Evolutionary conservation across 1,140 invertebrate genomes (phyloP), one percentile per base, ranked within the genome.

Genomic region (Drosophila nasuta): DNA sequence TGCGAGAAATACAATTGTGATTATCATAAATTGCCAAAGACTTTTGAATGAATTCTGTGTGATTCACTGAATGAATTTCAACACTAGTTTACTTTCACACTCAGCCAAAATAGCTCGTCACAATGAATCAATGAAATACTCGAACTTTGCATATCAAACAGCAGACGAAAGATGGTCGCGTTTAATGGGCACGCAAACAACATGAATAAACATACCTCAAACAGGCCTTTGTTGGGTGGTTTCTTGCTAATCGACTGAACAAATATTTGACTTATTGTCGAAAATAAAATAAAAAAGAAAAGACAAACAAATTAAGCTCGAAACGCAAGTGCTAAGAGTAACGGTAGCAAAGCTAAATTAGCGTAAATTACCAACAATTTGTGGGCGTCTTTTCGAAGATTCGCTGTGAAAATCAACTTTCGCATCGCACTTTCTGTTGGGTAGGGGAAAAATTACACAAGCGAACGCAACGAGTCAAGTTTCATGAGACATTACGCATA

Each of bases 401-500:
- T 66, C 13, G 20, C 41, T 33, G 10, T 10, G 35, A 35, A 52
- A 48, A 51, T 25, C 35, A 8, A 58, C 77, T 73, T 81, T 79
- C 49, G 43, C 41, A 48, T 46, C 56, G 49, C 51, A 68, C 58
- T 71, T 66, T 45, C 64, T 63, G 7, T 52, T 30, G 35, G 7
- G 28, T 41, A 57, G 46, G 35, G 20, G 20, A 25, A 25, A 57
- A 72, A 59, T 82, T 83, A 76, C 77, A 65, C 81, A 83, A 83
- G 76, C n/a, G 13, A 25, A 80, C 80, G 76, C n/a, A 17, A 25
- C 62, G 10, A 11, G 49, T 69, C 63, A 73, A 64, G 73, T 83
- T 68, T 52, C 67, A 80, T 52, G 67, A 43, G 28, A 45, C 56
- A 80, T 83, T 83, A 85, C 81, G 73, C 81, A 85, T 83, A 80